phyloP scores from a whole-genome alignment of 2,888 invertebrate genomes.

The Phania funesta region DNA sequence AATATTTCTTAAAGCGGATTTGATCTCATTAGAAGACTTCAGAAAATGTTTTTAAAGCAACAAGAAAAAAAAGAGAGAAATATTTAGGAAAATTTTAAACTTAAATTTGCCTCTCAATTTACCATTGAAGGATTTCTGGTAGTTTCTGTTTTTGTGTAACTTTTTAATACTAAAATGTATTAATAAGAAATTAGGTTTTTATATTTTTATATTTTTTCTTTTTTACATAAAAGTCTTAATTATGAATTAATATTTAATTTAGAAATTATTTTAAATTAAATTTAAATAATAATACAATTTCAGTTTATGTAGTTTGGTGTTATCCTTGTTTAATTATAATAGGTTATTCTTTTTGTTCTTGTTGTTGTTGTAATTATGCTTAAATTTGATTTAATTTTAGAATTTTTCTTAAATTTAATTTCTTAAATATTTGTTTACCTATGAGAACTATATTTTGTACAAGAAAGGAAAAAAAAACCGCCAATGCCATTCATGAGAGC shows the following conservation, averaged over 20 bases:
- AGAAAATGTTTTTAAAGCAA: too few species aligned
- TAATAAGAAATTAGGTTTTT: constrained; percentile 61
- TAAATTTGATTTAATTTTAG: constrained; percentile 67
- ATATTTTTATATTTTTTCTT: constrained; percentile 51
- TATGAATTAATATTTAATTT: constrained; percentile 54
- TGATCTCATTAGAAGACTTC: too few species aligned
- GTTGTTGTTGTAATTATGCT: constrained; percentile 35
- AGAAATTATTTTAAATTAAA: constrained; percentile 51
- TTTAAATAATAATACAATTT: constrained; percentile 62
- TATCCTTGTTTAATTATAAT: constrained; percentile 61
- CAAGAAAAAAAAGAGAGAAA: not conserved
- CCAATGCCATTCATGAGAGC: constrained; percentile 59
- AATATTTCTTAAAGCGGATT: too few species aligned
- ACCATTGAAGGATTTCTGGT: constrained; percentile 53
- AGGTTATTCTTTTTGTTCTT: constrained; percentile 16
- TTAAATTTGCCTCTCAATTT: not conserved
- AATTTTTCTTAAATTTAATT: constrained; percentile 51
- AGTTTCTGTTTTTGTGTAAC: constrained; percentile 34
- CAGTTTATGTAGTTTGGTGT: constrained; percentile 68
- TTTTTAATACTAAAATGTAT: constrained; percentile 69
- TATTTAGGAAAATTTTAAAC: not conserved
- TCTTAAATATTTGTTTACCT: constrained; percentile 43
- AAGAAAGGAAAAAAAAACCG: constrained; percentile 43
- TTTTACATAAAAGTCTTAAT: constrained; percentile 56
- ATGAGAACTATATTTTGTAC: constrained; percentile 49